phyloP scores from a whole-genome alignment of 2,888 invertebrate species.

The Ceratothoa steindachneri region DNA sequence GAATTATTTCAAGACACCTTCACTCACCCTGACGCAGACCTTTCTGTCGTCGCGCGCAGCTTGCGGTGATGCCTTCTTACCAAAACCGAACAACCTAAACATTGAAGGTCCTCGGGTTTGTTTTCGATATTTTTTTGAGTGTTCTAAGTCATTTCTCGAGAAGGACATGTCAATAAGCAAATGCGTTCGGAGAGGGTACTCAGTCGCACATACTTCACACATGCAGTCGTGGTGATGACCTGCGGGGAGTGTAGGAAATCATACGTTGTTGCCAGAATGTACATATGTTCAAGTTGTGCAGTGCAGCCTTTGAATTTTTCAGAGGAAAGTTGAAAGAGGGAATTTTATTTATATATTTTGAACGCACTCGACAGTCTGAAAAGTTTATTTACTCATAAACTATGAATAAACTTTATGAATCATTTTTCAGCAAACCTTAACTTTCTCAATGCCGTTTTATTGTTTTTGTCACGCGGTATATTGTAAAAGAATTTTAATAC shows the following conservation, averaged over 20 bases:
- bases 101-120: neutral
- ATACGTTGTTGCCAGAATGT: too few relatives aligned
- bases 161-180: conserved; percentile 46
- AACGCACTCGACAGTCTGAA: too few relatives aligned
- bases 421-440: neutral
- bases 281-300: too few relatives aligned
- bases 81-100: conserved; percentile 35
- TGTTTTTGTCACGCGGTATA: neutral
- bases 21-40: conserved; percentile 8
- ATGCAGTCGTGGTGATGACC: conserved; percentile 39
- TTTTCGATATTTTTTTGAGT: neutral
- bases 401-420: too few relatives aligned
- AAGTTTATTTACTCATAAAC: too few relatives aligned
- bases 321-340: neutral
- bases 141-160: conserved; percentile 7
- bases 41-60: conserved; percentile 4
- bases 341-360: too few relatives aligned
- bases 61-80: conserved; percentile 32
- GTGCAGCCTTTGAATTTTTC: too few relatives aligned
- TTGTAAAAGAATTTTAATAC: too few relatives aligned
- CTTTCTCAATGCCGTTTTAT: neutral
- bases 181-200: conserved; percentile 45
- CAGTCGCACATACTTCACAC: conserved; percentile 36
- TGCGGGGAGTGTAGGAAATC: neutral
- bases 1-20: too few relatives aligned